These are phyloP conservation scores for Xestia rhomboidea DNA, from an alignment of 2,888 invertebrate species.

Conservation along the genomic window DNA sequence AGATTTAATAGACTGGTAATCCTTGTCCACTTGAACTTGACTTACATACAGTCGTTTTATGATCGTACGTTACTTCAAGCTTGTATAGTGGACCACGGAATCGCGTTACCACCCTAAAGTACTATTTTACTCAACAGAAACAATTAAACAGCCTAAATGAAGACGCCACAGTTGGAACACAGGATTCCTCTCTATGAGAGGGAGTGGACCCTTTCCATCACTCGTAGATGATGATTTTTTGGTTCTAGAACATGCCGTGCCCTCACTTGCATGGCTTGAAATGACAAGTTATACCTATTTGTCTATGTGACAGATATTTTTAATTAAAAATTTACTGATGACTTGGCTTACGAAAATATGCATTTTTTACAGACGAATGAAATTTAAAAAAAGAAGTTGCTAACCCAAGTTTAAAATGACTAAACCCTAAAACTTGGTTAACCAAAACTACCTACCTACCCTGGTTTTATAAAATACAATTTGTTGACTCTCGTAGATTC, in stretches of 20 bases:
- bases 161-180: background rate
- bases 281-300: background rate
- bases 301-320: background rate
- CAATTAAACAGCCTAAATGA: background rate
- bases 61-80: background rate
- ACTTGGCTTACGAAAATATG: too few species aligned
- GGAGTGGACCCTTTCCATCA: background rate
- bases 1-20: slow-evolving; percentile 28
- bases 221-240: background rate
- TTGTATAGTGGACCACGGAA: background rate
- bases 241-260: background rate
- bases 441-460: too few species aligned
- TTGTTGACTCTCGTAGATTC: too few species aligned
- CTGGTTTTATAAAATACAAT: too few species aligned
- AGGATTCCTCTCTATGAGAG: background rate
- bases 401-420: too few species aligned
- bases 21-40: slow-evolving; percentile 49
- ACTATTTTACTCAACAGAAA: background rate
- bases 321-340: too few species aligned
- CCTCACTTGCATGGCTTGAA: too few species aligned
- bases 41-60: slow-evolving; percentile 25
- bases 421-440: too few species aligned
- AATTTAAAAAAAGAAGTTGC: too few species aligned
- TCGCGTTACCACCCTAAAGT: background rate
- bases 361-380: too few species aligned